Evolutionary conservation across 2,113 vertebrate species (phyloP), one percentile per base, ranked within the genome.

Genomic region (Ciconia boyciana): DNA sequence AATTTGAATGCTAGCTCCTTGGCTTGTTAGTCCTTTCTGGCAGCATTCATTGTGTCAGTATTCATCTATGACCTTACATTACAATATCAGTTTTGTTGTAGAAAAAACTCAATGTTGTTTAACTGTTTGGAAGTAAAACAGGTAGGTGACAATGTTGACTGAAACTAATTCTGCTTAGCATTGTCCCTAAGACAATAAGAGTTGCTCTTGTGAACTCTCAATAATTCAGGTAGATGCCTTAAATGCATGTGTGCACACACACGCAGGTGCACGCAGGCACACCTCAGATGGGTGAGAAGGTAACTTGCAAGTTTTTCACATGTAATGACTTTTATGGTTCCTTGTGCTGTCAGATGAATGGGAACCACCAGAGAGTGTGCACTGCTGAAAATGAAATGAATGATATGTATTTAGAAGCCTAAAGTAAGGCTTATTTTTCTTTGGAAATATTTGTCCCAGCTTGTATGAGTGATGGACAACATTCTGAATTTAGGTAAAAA

Each of bases 211-310:
- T 48, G 65, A 90, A 39, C 24, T 8, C 11, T 48, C 32, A 41
- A 0, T 39, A 52, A 31, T 58, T 77, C 31, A 34, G 10, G 21
- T 39, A 55, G 32, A 11, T 84, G 4, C 31, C 1, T 1, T 70
- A 44, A 85, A 48, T 62, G n/a, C 19, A 9, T 19, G 10, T 2
- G 2, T 34, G 8, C 6, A 4, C 8, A 6, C 17, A n/a, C 0
- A 1, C 4, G 4, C 19, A 28, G 16, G 34, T 21, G 13, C 15
- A 68, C 5, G 6, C 28, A 48, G 57, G 11, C 21, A 34, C 25
- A 3, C 24, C 20, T 66, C 0, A 2, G 29, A 16, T 64, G 55
- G 20, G 14, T 54, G 41, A 71, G 61, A 75, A 36, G 13, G 21
- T 66, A 66, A 62, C 48, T 36, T 46, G 13, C 9, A 70, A 31